Conservation (phyloP, 2,888 invertebrate genomes). For the Dasysyrphus tricinctus region DNA sequence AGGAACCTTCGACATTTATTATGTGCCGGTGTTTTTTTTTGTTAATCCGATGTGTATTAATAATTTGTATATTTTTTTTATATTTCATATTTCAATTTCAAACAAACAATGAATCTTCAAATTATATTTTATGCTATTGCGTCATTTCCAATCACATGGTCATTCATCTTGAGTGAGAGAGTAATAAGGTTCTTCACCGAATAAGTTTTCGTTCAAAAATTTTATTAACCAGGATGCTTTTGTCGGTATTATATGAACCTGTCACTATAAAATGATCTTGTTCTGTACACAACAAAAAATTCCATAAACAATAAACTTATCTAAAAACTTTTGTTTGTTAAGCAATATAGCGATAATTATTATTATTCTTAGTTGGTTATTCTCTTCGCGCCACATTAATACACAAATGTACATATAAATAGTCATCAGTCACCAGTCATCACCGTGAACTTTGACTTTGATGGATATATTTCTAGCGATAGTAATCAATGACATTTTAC, state of each 20-base stretch:
- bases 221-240: slow-evolving; percentile 34
- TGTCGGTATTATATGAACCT: background rate
- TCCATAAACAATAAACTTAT: background rate
- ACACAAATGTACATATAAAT: background rate
- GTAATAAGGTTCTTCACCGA: background rate
- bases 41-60: background rate
- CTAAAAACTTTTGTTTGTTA: slow-evolving; percentile 16
- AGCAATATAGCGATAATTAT: background rate
- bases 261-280: slow-evolving; percentile 34
- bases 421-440: background rate
- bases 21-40: background rate
- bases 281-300: slow-evolving; percentile 12
- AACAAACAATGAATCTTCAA: slow-evolving; percentile 33
- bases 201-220: background rate
- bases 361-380: slow-evolving; percentile 5
- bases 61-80: background rate
- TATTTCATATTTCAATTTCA: slow-evolving; percentile 12
- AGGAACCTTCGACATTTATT: slow-evolving; percentile 40
- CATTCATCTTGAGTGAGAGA: slow-evolving; percentile 21
- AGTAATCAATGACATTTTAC: slow-evolving; percentile 35
- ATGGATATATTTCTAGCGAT: slow-evolving; percentile 29
- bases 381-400: background rate
- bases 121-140: slow-evolving; percentile 35
- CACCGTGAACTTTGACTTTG: slow-evolving; percentile 21
- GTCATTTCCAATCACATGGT: slow-evolving; percentile 28